Base-by-base conservation (phyloP, 2,797 vertebrate genomes). In the Rhinophrynus dorsalis region DNA sequence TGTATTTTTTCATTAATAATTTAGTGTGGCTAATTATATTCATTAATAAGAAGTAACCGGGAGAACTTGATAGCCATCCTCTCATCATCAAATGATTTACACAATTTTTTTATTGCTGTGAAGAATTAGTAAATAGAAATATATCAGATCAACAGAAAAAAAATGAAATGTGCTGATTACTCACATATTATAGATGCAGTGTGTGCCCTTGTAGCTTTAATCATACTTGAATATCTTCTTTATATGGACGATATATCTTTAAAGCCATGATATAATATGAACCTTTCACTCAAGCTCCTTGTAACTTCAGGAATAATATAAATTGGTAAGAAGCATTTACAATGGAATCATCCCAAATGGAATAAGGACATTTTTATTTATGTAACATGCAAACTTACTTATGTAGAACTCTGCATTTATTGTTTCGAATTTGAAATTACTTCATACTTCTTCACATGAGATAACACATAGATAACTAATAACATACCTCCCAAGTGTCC, bases 1-100 rank as follows among this genome's bases (percentile, higher is more conserved):
- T 52, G 69, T 66, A 66, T 73, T 66, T 71, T 59, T 66, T 58
- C 62, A 73, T 66, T 73, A 73, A 73, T 73, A 73, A 59, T 52
- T 59, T 58, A 58, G 59, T 51, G 45, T 35, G 54, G 35, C 20
- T 65, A 73, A 73, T 73, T 66, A 73, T 59, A 18, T 59, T 66
- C 52, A 73, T 73, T 73, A 73, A 65, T 73, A 73, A 59, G 54
- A 51, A 32, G 61, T 44, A 52, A n/a, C 44, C 35, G 54, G 6
- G 23, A 56, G 35, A 37, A 38, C 44, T 73, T 70, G 52, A 65
- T 58, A 17, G 11, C 42, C 8, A 20, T 11, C 20, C 29, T 50
- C 5, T 4, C 17, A 57, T 57, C 20, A n/a, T 20, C 1, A 9
- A 11, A 30, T 64, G 23, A 72, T 72, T 58, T 45, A 18, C 35